These are phyloP conservation scores for Temnothorax longispinosus DNA, from an alignment of 1,140 invertebrate species.

Conservation along the genomic window DNA sequence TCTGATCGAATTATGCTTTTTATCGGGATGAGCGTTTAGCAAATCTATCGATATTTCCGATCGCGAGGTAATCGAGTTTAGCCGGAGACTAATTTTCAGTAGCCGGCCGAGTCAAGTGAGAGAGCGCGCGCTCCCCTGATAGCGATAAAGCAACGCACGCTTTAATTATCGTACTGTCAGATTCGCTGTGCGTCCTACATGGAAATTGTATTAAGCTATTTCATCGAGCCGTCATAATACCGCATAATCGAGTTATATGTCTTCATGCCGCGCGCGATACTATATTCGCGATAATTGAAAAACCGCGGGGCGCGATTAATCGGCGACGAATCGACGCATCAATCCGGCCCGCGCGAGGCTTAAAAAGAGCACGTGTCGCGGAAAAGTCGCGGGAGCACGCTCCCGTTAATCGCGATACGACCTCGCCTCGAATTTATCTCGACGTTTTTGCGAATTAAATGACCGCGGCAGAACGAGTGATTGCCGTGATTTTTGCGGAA, in stretches of 20 bases:
- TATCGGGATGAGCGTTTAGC: constrained; percentile 27
- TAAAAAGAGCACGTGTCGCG: background rate
- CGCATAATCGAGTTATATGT: constrained; percentile 51
- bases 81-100: constrained; percentile 50
- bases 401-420: background rate
- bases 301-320: constrained; percentile 32
- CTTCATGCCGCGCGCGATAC: constrained; percentile 28
- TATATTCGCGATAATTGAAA: constrained; percentile 25
- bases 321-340: constrained; percentile 24
- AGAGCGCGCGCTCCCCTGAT: background rate
- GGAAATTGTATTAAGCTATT: constrained; percentile 47
- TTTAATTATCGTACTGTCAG: constrained; percentile 57
- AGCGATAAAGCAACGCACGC: constrained; percentile 47
- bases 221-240: constrained; percentile 49
- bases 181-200: constrained; percentile 28
- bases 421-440: background rate
- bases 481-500: background rate
- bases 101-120: constrained; percentile 11
- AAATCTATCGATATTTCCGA: constrained; percentile 57
- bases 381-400: background rate
- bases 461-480: background rate
- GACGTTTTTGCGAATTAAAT: background rate
- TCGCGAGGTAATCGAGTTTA: constrained; percentile 46
- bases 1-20: constrained; percentile 43
- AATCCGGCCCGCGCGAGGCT: background rate